Conservation (phyloP, 2,888 invertebrate species). For the Orthonevra nobilis region DNA sequence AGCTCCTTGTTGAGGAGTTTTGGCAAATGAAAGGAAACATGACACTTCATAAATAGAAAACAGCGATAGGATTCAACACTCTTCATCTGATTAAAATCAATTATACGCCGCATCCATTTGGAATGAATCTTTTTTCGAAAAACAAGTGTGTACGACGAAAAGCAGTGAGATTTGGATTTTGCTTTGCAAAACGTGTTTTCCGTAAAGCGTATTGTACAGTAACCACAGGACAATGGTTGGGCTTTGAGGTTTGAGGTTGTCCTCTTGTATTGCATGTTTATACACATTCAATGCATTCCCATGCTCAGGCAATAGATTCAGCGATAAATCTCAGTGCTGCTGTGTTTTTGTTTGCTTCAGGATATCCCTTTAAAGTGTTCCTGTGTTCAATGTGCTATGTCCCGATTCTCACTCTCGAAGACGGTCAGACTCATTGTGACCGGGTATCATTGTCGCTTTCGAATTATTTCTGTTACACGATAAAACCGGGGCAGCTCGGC, state of each 20-base stretch:
- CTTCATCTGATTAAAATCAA: constrained; percentile 28
- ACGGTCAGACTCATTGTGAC: neutral
- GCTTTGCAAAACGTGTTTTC: constrained; percentile 35
- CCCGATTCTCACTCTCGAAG: neutral
- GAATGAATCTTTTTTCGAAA: constrained; percentile 16
- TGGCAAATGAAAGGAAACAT: constrained; percentile 53
- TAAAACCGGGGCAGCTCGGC: constrained; percentile 48
- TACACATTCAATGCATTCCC: constrained; percentile 46
- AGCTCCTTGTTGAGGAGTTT: constrained; percentile 26
- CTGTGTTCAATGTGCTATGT: constrained; percentile 60
- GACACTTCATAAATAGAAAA: neutral
- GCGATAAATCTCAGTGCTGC: constrained; percentile 20
- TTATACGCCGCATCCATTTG: constrained; percentile 35
- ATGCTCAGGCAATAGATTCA: constrained; percentile 29
- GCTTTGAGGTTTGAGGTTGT: constrained; percentile 36
- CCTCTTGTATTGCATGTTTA: constrained; percentile 33
- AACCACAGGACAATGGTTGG: constrained; percentile 4
- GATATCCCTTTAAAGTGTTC: constrained; percentile 59
- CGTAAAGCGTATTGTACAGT: constrained; percentile 2
- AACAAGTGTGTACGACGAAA: constrained; percentile 19
- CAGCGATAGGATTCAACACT: constrained; percentile 19
- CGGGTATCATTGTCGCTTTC: neutral
- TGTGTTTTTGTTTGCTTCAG: constrained; percentile 45
- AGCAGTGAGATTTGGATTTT: constrained; percentile 28
- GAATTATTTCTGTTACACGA: constrained; percentile 60